phyloP scores from a whole-genome alignment of 2,797 vertebrate genomes.

The Phrynocephalus guinanensis region DNA sequence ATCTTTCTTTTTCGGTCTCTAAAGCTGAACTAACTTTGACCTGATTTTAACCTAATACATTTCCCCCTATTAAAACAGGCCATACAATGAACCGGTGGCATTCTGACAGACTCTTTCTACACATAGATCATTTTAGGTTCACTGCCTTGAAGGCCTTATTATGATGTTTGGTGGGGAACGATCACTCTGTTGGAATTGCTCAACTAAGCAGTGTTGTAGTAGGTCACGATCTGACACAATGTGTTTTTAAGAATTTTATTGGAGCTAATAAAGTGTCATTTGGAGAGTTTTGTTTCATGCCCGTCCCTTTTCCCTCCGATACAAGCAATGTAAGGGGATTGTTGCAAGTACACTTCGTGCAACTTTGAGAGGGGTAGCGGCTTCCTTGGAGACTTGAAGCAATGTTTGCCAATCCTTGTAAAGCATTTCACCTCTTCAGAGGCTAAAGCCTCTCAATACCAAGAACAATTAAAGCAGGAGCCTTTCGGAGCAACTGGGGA shows the following conservation, averaged over 20 bases:
- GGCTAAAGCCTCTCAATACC: slow-evolving; percentile 83
- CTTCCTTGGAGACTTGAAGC: slow-evolving; percentile 75
- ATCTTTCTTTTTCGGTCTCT: slow-evolving; percentile 50
- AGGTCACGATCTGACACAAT: slow-evolving; percentile 37
- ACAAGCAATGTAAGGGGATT: slow-evolving; percentile 50
- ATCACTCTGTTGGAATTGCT: slow-evolving; percentile 12
- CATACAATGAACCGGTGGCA: slow-evolving; percentile 8
- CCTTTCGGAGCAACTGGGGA: slow-evolving; percentile 80
- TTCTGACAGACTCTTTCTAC: background rate
- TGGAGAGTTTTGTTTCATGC: background rate
- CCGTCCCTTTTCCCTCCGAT: slow-evolving; percentile 8
- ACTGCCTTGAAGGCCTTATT: slow-evolving; percentile 31
- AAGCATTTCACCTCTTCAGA: slow-evolving; percentile 81
- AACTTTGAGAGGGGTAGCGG: slow-evolving; percentile 68
- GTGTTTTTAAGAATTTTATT: slow-evolving; percentile 48
- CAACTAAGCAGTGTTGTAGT: slow-evolving; percentile 6
- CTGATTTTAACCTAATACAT: slow-evolving; percentile 68
- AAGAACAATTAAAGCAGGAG: slow-evolving; percentile 84
- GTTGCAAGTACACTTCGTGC: slow-evolving; percentile 65
- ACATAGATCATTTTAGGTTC: slow-evolving; percentile 30
- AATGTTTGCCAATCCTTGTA: slow-evolving; percentile 79
- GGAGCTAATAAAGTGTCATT: background rate
- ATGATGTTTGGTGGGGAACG: background rate
- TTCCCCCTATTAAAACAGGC: slow-evolving; percentile 35
- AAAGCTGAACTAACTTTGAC: slow-evolving; percentile 64